phyloP scores from a whole-genome alignment of 1,140 invertebrate genomes.

The Drosophila kurseongensis region DNA sequence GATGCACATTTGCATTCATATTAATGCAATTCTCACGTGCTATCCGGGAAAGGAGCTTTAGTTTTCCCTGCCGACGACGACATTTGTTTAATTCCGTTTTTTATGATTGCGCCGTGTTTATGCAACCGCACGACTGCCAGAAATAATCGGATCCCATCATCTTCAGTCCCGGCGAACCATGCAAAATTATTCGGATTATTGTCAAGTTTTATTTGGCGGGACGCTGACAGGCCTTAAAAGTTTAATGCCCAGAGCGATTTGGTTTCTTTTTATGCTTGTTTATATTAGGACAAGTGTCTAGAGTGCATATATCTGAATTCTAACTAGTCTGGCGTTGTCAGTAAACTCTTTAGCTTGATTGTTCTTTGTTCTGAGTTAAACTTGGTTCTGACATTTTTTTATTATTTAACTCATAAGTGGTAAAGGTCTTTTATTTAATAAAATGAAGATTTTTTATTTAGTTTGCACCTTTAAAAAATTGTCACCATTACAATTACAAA shows the following conservation, averaged over 20 bases:
- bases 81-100: slow-evolving; percentile 80
- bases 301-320: slow-evolving; percentile 13
- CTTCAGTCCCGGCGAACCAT: slow-evolving; percentile 37
- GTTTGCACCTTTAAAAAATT: too few relatives aligned
- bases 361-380: slow-evolving; percentile 18
- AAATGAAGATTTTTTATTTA: too few relatives aligned
- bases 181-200: slow-evolving; percentile 71
- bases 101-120: slow-evolving; percentile 77
- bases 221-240: slow-evolving; percentile 68
- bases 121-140: slow-evolving; percentile 64
- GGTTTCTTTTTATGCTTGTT: slow-evolving; percentile 21
- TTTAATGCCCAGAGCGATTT: slow-evolving; percentile 39
- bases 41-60: slow-evolving; percentile 39
- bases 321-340: slow-evolving; percentile 4
- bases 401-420: neutral
- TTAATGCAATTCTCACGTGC: slow-evolving; percentile 84
- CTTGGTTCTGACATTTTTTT: neutral
- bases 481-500: too few relatives aligned
- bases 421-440: too few relatives aligned
- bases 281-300: slow-evolving; percentile 32
- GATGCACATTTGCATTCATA: slow-evolving; percentile 72
- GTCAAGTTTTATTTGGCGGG: slow-evolving; percentile 67
- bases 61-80: slow-evolving; percentile 44
- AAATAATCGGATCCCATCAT: slow-evolving; percentile 75
- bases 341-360: slow-evolving; percentile 8